Percentiles rank a stretch among this genome's conserved stretches.
Evolutionary conservation across 2,113 vertebrate genomes (phyloP).

Genomic region (Dromiciops gliroides): DNA sequence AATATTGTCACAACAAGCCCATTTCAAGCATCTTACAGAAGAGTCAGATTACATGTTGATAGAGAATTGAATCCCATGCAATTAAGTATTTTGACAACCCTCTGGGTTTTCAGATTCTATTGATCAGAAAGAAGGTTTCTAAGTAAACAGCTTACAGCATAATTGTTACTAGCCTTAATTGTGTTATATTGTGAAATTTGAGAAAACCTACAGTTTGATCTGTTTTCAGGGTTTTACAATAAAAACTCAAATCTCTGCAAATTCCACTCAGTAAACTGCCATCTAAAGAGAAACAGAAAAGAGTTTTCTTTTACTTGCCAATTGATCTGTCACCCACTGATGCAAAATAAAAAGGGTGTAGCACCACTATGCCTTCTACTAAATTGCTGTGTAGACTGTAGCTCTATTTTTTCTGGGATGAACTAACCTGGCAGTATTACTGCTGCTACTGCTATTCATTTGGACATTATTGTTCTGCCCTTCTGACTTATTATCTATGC

Average conservation of each 20-base stretch:
- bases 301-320: not conserved
- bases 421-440: not conserved
- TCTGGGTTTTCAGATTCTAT: too few relatives aligned
- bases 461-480: conserved; percentile 15
- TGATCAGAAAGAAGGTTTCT: too few relatives aligned
- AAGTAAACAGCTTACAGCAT: too few relatives aligned
- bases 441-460: not conserved
- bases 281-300: not conserved
- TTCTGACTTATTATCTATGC: conserved; percentile 32
- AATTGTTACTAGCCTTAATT: too few relatives aligned
- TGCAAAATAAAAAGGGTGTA: conserved; percentile 16
- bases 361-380: not conserved
- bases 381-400: not conserved
- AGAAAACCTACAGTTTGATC: not conserved
- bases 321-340: conserved; percentile 13
- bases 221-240: not conserved
- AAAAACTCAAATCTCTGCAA: not conserved
- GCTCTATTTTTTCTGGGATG: conserved; percentile 7
- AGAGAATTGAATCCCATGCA: too few relatives aligned
- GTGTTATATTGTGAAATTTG: too few relatives aligned
- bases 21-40: too few relatives aligned
- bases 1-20: too few relatives aligned
- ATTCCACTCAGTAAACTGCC: not conserved
- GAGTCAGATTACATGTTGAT: too few relatives aligned
- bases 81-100: too few relatives aligned